Evolutionary conservation across 2,888 invertebrate genomes (phyloP), one percentile per base, ranked within the genome.

Genomic region (Aspidiotus rigidus): DNA sequence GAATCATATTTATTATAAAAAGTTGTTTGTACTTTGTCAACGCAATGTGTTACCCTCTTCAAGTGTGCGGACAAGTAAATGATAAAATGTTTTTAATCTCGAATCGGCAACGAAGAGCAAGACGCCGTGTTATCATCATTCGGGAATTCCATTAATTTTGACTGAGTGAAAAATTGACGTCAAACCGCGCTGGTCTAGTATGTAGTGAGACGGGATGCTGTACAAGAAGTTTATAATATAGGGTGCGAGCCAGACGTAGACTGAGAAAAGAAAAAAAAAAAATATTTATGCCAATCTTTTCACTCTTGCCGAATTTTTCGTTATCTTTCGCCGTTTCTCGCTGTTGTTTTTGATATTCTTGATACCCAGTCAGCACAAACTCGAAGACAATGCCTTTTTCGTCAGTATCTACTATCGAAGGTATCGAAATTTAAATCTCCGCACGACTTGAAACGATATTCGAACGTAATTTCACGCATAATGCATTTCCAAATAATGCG

Each of bases 121-220:
- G 28, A 28, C 28, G 28, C 28, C 28, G 5, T 5, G 28, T 28
- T 28, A 28, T 28, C 28, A 28, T 28, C 28, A 28, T 28, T 28
- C 28, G 28, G 13, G 9, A 59, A 28, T 59, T 39, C 17, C 59
- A 39, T 59, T 59, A 17, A 59, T 59, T 59, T 59, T 28, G 59
- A 59, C 59, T 10, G 28, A 28, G 59, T 59, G 59, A 59, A 59
- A 59, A 59, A 59, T 59, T 59, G 59, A 59, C 59, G 59, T 59
- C 59, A 59, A 59, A 59, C 59, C 59, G 13, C 13, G 59, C 59
- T 59, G 59, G 59, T 28, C 59, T 28, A 28, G 7, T 3, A 28
- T 13, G 9, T 7, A 17, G 56, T n/a, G 59, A 59, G 28, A 16
- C 28, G 39, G 9, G 16, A 39, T 39, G 39, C 17, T 28, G 28